Base-by-base conservation (phyloP, 37 sponge, comb jelly and placozoan species). In the Diacarnus erythraeanus region DNA sequence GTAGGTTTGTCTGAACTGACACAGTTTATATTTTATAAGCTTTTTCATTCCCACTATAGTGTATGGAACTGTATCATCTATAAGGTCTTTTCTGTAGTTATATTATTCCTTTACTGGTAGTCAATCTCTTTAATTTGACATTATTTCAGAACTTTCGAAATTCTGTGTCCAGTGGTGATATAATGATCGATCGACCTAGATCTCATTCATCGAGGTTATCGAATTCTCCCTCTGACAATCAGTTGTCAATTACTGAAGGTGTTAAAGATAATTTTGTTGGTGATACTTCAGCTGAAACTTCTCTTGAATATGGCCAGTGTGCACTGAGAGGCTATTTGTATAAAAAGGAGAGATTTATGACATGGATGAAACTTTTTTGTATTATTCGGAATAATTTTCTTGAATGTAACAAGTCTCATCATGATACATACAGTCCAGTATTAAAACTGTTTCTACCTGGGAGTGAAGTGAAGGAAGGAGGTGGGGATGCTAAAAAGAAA, bases 361-460 rank as follows among this genome's bases (percentile, higher is more conserved):
- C 67, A 17, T 88, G 88, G 88, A 77, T n/a, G 25, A 79, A 85
- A 41, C 64, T 76, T 51, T 65, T 69, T 69, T 90, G 91, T 47
- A 69, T 71, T 10, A 82, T 90, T 22, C 82, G 83, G 15, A 85
- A 85, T 43, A 86, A 77, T 64, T 82, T 77, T 74, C 68, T 90
- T 8, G 91, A 90, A 79, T 75, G 86, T 35, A 72, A 86, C 70
- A 90, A 90, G 83, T 64, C 30, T 38, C 27, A 44, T 59, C 33
- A 51, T 15, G 25, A 31, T 38, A 10, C 42, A 0, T 20, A 65
- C 15, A 64, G 38, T 1, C 88, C 83, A 5, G 38, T 30, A 0
- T 66, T 82, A 30, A 90, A 90, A 57, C 78, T 86, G 8, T 77
- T 90, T 56, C 79, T 90, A 22, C 83, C 85, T 1, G 78, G 91